Base-by-base conservation (phyloP, 2,888 invertebrate genomes). In the Cantharis nigra region DNA sequence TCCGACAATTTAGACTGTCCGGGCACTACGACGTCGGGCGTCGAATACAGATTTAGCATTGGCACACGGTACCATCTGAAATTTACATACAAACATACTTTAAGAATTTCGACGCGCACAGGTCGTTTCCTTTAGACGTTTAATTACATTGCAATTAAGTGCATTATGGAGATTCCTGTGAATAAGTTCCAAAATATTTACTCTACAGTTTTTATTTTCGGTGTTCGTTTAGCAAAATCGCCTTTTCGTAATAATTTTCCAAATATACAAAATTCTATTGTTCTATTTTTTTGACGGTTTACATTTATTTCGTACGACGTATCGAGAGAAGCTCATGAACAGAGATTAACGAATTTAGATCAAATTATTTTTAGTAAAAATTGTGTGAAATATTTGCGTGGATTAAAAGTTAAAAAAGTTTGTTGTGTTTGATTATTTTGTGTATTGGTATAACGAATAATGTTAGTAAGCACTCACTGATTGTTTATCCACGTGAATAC, bases 1-100 rank as follows among this genome's bases (percentile, higher is more conserved):
- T 84, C 83, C 82, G 84, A 83, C 83, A 83, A 79, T 78, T 80
- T 83, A 85, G 85, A 86, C 85, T 86, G 85, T 84, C 85, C 84
- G 85, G 83, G 83, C 80, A 82, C 80, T 76, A 81, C 81, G 82
- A 81, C 83, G 82, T 77, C 71, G 75, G 81, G 82, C 81, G 81
- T 81, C 83, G 82, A 80, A 82, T 80, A 81, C 85, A 83, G 85
- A 85, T 85, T 85, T 85, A 84, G 84, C 83, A 85, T 85, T 83
- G 84, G 84, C 85, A 85, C 85, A 85, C 85, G 85, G 81, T 85
- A 85, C 85, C 81, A 84, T 74, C 76, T 79, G 76, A 74, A 67
- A 77, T 78, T 76, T 78, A 78, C 76, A 78, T 30, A 30, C 28
- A 30, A 30, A 30, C 28, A 30, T 75, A 73, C 73, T 64, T 72